Evolutionary conservation across 2,888 invertebrate genomes (phyloP), one percentile per base, ranked within the genome.

Genomic region (Tetramorium bicarinatum): DNA sequence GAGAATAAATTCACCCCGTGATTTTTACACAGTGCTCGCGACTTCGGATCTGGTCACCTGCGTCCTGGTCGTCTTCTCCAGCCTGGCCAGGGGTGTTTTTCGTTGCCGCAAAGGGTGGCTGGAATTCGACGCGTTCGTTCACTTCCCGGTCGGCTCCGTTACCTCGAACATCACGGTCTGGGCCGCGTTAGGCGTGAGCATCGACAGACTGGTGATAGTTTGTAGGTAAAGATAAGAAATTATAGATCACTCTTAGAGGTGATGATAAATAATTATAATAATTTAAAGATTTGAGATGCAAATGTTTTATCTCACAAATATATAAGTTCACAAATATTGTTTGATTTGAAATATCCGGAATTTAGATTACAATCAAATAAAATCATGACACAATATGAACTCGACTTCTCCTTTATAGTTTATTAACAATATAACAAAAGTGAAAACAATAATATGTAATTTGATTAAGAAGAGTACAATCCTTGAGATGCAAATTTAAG

Each of bases 51-150:
- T 95, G 9, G 80, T 92, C 38, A 92, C 92, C 44, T 94, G 94
- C n/a, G 84, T 92, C 41, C 88, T 93, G 54, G 83, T 93, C 47
- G 84, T 94, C 47, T 86, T 94, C 47, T 92, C 93, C 64, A 94
- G 94, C 7, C 84, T 94, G 77, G 83, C 85, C 9, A 69, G 86
- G 3, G 87, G 86, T 8, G 87, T 93, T 62, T 92, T 94, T 49
- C 94, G 92, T 91, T 88, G 89, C 59, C 83, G 89, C 59, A 86
- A 86, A 18, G 91, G 90, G 1, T 94, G 93, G 93, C 85, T 91
- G n/a, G 89, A 91, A 25, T 94, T 93, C 84, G 94, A 94, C 82
- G 91, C 92, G 18, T 90, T 94, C 69, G 91, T 95, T 61, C 92
- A 93, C 67, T 84, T 95, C 44, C 94, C 94, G 21, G 44, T 95